Conservation (phyloP, 2,797 vertebrate species). For the Rhynchonycteris naso region DNA sequence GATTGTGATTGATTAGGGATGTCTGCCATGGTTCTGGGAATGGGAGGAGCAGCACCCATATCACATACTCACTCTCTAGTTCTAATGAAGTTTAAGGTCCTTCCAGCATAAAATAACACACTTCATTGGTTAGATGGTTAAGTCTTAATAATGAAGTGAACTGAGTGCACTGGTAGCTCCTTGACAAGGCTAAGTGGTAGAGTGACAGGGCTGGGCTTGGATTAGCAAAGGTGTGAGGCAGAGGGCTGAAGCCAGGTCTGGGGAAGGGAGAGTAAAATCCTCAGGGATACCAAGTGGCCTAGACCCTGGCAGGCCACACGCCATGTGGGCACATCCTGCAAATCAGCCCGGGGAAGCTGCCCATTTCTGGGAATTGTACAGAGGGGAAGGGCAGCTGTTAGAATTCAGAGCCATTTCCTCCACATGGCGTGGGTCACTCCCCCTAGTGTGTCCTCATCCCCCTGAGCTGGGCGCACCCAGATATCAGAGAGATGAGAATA, state of each 20-base stretch:
- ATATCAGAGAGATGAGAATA: constrained; percentile 41
- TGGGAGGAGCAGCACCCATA: not conserved
- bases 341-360: constrained; percentile 87
- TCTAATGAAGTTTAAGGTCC: not conserved
- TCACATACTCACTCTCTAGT: not conserved
- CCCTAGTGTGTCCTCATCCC: constrained; percentile 59
- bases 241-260: not conserved
- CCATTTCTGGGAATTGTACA: constrained; percentile 95
- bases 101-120: not conserved
- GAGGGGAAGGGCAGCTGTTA: constrained; percentile 91
- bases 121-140: not conserved
- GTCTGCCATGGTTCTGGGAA: not conserved
- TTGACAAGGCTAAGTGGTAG: not conserved
- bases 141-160: not conserved
- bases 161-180: not conserved
- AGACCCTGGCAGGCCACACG: not conserved
- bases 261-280: not conserved
- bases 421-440: constrained; percentile 59
- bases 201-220: not conserved
- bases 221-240: not conserved
- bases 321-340: constrained; percentile 64
- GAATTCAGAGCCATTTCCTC: constrained; percentile 92
- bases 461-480: constrained; percentile 68
- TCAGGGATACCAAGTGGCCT: not conserved
- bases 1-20: not conserved